phyloP scores from a whole-genome alignment of 2,797 vertebrate genomes.

The Intellagama lesueurii region DNA sequence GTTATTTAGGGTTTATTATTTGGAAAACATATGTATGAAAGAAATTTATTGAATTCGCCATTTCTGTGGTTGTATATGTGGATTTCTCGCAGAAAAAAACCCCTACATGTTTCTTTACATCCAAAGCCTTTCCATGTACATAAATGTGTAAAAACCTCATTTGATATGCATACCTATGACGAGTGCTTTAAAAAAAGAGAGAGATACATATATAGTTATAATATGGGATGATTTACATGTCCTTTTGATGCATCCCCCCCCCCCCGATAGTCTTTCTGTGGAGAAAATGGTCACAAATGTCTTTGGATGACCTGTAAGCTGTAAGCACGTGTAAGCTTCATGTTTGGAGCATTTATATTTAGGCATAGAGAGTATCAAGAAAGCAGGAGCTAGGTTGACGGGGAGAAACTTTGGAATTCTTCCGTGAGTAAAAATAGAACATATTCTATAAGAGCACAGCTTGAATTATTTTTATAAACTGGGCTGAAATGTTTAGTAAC shows the following conservation, averaged over 20 bases:
- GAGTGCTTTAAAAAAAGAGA: neutral
- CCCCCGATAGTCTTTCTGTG: no score
- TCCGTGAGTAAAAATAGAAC: slow-evolving; percentile 15
- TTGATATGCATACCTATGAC: neutral
- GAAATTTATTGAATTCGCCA: no score
- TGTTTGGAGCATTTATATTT: no score
- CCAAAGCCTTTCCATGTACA: neutral
- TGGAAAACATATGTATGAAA: no score
- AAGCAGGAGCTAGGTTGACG: neutral
- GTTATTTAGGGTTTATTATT: neutral
- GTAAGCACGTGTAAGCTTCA: no score
- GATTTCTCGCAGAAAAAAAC: neutral
- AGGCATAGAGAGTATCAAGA: neutral
- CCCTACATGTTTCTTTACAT: neutral
- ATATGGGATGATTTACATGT: neutral
- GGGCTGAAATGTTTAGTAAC: slow-evolving; percentile 7
- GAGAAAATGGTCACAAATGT: neutral
- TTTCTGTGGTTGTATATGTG: neutral
- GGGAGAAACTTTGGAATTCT: neutral
- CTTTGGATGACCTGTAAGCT: neutral
- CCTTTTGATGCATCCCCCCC: neutral
- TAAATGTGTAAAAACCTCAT: neutral
- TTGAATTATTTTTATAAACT: slow-evolving; percentile 24
- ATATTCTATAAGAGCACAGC: neutral
- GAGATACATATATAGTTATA: neutral